A percentile compares a stretch with the other conserved stretches of the same genome.
Conservation (phyloP, 2,797 vertebrate species). For the Sardinella longiceps region DNA sequence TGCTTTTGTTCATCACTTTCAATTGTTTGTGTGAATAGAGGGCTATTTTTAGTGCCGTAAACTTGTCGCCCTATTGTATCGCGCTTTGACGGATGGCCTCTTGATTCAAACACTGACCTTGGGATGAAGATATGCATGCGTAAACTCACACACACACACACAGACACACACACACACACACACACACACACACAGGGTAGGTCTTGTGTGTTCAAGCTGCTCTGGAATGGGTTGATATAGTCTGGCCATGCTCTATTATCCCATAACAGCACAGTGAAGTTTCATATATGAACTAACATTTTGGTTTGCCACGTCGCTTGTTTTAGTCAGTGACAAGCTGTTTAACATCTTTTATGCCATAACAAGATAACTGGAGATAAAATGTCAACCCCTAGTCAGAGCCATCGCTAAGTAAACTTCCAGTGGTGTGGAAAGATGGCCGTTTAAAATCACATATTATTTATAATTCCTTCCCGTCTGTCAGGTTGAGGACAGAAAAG, state of each 20-base stretch:
- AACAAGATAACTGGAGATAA: background rate
- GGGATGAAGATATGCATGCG: background rate
- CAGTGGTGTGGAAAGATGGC: background rate
- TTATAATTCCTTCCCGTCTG: conserved; percentile 4
- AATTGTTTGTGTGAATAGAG: conserved; percentile 29
- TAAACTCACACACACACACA: background rate
- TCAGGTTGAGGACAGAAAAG: background rate
- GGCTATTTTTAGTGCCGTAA: conserved; percentile 39
- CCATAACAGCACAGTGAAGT: background rate
- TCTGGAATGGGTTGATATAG: conserved; percentile 14
- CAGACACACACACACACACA: background rate
- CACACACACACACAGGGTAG: background rate
- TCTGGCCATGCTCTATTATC: background rate
- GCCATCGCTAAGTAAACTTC: background rate
- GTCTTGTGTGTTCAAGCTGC: background rate
- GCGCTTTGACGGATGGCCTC: conserved; percentile 31
- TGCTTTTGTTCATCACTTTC: conserved; percentile 33
- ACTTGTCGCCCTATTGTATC: conserved; percentile 41
- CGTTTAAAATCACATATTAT: background rate
- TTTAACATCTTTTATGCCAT: background rate
- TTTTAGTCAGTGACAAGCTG: background rate
- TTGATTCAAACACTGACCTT: conserved; percentile 29
- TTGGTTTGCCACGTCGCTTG: background rate
- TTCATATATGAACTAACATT: background rate
- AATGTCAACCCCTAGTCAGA: background rate